Evolutionary conservation across 2,888 invertebrate genomes (phyloP).

Genomic region (Brenthis daphne): DNA sequence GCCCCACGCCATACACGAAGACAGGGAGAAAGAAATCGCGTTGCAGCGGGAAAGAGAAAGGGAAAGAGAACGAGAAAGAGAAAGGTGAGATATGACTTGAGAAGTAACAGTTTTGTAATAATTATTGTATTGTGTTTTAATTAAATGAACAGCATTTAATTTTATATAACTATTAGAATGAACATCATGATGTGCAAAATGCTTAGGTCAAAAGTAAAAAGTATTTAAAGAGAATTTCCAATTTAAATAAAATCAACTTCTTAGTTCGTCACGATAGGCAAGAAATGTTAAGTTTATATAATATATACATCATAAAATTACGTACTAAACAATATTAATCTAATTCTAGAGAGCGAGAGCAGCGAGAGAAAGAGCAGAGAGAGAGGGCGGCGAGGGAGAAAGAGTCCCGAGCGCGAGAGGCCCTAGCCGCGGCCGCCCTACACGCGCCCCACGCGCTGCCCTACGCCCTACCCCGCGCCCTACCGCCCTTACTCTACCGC

Average conservation of each 20-base stretch:
- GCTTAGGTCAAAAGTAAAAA: too few species aligned
- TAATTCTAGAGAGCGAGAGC: slow-evolving; percentile 54
- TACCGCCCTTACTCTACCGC: slow-evolving; percentile 59
- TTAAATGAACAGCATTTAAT: too few species aligned
- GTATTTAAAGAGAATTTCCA: too few species aligned
- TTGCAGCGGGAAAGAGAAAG: slow-evolving; percentile 59
- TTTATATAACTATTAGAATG: too few species aligned
- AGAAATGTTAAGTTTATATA: too few species aligned
- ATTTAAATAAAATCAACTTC: too few species aligned
- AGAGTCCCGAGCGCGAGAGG: slow-evolving; percentile 69
- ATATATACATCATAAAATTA: too few species aligned
- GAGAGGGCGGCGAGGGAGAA: slow-evolving; percentile 70
- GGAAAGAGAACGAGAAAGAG: slow-evolving; percentile 24
- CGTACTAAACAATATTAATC: neutral
- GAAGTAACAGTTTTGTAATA: too few species aligned
- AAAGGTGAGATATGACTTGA: slow-evolving; percentile 29
- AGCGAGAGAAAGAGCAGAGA: slow-evolving; percentile 66
- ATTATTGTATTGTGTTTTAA: too few species aligned
- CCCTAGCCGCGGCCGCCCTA: slow-evolving; percentile 55
- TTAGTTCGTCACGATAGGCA: too few species aligned
- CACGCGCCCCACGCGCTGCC: slow-evolving; percentile 43
- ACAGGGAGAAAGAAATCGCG: slow-evolving; percentile 70
- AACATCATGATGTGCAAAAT: too few species aligned
- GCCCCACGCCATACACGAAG: slow-evolving; percentile 71
- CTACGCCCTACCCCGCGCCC: slow-evolving; percentile 46